Base-by-base conservation (phyloP, 2,113 vertebrate species). In the Tor tambroides region DNA sequence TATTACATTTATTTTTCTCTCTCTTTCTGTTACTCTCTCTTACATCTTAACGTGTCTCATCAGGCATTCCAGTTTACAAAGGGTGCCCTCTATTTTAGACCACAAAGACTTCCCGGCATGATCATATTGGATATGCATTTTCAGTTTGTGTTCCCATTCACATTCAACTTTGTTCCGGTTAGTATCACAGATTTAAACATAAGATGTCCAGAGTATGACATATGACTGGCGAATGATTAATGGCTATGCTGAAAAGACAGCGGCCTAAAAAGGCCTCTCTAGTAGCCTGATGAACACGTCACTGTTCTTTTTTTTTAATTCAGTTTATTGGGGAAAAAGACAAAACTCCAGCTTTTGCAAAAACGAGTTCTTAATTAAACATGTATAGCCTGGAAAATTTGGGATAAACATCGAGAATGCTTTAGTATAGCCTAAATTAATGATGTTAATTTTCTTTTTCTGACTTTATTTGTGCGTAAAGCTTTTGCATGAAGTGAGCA, bases 1-100 rank as follows among this genome's bases (percentile, higher is more conserved):
- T 32, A 65, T 82, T 41, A 49, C 65, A n/a, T 69, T 83, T 71
- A 15, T 54, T 32, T 51, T 28, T 46, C 51, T 83, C 80, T 67
- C n/a, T 54, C 80, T 67, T 15, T 54, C 51, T 61, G 19, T 41
- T 30, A 9, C 0, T 80, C 54, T 43, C 23, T 43, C n/a, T 63
- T 15, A n/a, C 54, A n/a, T 49, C 4, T 76, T 75, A 11, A 46
- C n/a, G 74, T 54, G 2, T 79, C 30, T 35, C 28, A 56, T 59
- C 15, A 38, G 77, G n/a, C n/a, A n/a, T n/a, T n/a, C n/a, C n/a
- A n/a, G n/a, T n/a, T n/a, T n/a, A n/a, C n/a, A n/a, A n/a, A n/a
- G 51, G 54, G 32, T 80, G 35, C 21, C 54, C 21, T n/a, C 32
- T 26, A 35, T 32, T n/a, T n/a, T n/a, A 61, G 21, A 80, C 9